These are phyloP conservation scores for Teleogryllus occipitalis DNA, from an alignment of 1,140 invertebrate genomes.

Conservation along the genomic window DNA sequence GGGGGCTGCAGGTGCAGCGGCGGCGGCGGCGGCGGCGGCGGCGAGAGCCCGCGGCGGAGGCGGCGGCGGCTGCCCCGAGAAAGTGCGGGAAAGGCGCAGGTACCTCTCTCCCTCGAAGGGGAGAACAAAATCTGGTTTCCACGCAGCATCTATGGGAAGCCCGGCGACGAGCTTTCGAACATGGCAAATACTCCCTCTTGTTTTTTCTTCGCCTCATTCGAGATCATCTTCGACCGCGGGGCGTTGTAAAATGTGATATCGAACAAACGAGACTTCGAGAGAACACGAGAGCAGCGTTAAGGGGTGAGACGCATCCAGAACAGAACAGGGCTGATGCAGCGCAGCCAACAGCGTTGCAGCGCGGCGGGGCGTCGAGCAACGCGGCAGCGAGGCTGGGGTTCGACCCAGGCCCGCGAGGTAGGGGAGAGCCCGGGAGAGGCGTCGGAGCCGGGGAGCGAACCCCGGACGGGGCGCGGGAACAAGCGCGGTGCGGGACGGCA, in stretches of 20 bases:
- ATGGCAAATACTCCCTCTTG: no score
- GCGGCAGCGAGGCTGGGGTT: not conserved
- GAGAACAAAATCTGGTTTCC: not conserved
- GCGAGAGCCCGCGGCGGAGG: slow-evolving; percentile 25
- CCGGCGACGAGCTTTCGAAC: no score
- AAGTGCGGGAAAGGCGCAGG: not conserved
- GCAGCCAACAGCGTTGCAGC: not conserved
- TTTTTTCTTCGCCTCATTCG: no score
- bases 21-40: slow-evolving; percentile 13
- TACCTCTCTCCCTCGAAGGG: not conserved
- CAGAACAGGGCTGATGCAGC: not conserved
- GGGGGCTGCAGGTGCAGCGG: not conserved
- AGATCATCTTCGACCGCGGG: no score
- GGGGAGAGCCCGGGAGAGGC: slow-evolving; percentile 23
- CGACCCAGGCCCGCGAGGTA: slow-evolving; percentile 20
- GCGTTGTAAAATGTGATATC: no score
- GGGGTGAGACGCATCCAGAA: no score
- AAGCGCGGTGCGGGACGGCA: slow-evolving; percentile 30
- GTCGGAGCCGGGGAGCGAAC: slow-evolving; percentile 24
- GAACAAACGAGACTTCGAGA: no score
- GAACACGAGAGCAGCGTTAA: no score
- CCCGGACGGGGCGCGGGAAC: not conserved
- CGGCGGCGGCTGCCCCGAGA: slow-evolving; percentile 25
- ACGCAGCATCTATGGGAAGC: no score
- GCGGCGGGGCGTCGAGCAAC: not conserved